Base-by-base conservation (phyloP, 1,140 invertebrate genomes). In the Drosophila suzukii region DNA sequence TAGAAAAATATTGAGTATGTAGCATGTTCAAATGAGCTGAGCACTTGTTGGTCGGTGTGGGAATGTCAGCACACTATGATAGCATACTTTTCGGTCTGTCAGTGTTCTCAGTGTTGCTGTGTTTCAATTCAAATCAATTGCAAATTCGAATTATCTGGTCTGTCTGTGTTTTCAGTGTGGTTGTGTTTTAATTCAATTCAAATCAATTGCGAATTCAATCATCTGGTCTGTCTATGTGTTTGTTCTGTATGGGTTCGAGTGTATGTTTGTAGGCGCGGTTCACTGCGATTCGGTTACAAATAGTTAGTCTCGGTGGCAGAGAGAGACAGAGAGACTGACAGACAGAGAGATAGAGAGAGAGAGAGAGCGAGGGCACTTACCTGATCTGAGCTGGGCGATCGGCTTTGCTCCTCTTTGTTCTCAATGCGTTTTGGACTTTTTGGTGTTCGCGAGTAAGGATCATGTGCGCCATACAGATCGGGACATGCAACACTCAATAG, bases 311-410 rank as follows among this genome's bases (percentile, higher is more conserved):
- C 67, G 46, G 36, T 71, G 67, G 51, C 67, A 67, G 17, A 67
- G 60, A 72, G 39, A 65, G 44, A 68, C 44, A 67, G 61, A 39
- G 39, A 54, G 62, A 59, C 27, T 34, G 65, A 30, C 63, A 49
- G 59, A 65, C 32, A 36, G 46, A 43, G 44, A 49, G 63, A 39
- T 2, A 65, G 46, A 66, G 36, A 66, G 46, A 67, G 30, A 62
- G 57, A 71, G 68, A 71, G 65, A 43, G 43, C 39, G 20, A 32
- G 54, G 36, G 20, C 84, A 93, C 92, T 94, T 95, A 97, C 97
- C 96, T 98, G 97, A 93, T 98, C 97, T 93, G 96, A 96, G 91
- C 96, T 97, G 46, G 97, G 97, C 90, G 97, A 98, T 90, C 96
- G 94, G 68, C 95, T 95, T 92, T 96, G 94, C 90, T 96, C 94